A percentile compares a stretch with the other conserved stretches of the same genome.
These are phyloP conservation scores for Lophotriccus pileatus DNA, from an alignment of 2,797 vertebrate species.

Conservation along the genomic window DNA sequence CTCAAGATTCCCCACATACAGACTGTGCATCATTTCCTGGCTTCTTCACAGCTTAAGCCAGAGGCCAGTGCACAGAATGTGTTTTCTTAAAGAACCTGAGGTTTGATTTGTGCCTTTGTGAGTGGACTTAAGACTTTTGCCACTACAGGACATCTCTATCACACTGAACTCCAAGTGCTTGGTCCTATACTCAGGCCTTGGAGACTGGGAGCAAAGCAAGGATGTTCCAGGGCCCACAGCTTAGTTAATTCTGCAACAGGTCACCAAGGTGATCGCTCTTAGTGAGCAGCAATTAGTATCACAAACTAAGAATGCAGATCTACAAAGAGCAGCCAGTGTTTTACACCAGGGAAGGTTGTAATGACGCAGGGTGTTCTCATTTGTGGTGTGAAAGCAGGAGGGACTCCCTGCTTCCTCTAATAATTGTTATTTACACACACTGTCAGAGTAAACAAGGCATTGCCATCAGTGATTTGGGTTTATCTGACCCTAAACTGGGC, in stretches of 20 bases:
- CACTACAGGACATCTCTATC: background rate
- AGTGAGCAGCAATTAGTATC: background rate
- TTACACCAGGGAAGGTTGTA: background rate
- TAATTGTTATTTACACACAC: background rate
- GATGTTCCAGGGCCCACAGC: background rate
- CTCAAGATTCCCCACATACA: background rate
- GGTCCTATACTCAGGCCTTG: background rate
- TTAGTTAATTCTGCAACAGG: fast-evolving
- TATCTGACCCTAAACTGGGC: background rate
- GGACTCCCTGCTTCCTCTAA: background rate
- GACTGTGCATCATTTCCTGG: background rate
- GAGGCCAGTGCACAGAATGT: background rate
- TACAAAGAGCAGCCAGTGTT: background rate
- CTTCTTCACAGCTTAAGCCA: background rate
- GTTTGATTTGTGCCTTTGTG: background rate
- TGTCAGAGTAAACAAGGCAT: background rate
- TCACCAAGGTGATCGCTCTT: background rate
- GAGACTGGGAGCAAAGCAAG: background rate
- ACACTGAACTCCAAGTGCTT: background rate
- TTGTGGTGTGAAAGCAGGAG: background rate
- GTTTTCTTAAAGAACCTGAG: background rate
- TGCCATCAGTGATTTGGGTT: background rate
- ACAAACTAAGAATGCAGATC: background rate
- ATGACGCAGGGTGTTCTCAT: background rate
- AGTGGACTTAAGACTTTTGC: background rate